Evolutionary conservation across 2,797 vertebrate species (phyloP).

Genomic region (Anguilla anguilla): DNA sequence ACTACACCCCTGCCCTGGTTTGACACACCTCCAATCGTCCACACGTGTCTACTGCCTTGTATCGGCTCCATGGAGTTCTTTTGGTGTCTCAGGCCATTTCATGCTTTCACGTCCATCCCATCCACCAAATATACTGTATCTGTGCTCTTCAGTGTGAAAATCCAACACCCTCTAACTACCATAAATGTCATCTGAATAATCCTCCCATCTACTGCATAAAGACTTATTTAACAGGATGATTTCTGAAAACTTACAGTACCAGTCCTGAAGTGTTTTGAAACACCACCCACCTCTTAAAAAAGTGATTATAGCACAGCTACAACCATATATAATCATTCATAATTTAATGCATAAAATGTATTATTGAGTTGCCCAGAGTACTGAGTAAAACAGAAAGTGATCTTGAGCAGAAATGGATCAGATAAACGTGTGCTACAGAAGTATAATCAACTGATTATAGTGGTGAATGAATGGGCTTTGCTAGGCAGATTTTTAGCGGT

Average conservation of each 20-base stretch:
- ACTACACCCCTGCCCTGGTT: not conserved
- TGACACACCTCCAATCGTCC: not conserved
- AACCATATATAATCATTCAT: not conserved
- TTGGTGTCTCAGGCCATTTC: not conserved
- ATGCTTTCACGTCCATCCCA: not conserved
- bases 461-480: not conserved
- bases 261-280: not conserved
- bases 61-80: not conserved
- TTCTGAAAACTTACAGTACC: not conserved
- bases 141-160: not conserved
- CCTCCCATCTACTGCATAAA: not conserved
- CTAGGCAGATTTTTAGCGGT: conserved; percentile 5
- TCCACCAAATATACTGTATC: too few relatives aligned
- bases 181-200: not conserved
- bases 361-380: not conserved
- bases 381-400: not conserved
- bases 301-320: not conserved
- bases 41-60: not conserved
- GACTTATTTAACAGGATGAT: not conserved
- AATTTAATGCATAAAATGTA: not conserved
- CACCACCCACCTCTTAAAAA: not conserved
- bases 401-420: not conserved
- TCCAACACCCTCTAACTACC: not conserved
- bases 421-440: not conserved
- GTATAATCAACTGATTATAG: conserved; percentile 8